phyloP scores from a whole-genome alignment of 2,797 vertebrate genomes.

The Acipenser ruthenus region DNA sequence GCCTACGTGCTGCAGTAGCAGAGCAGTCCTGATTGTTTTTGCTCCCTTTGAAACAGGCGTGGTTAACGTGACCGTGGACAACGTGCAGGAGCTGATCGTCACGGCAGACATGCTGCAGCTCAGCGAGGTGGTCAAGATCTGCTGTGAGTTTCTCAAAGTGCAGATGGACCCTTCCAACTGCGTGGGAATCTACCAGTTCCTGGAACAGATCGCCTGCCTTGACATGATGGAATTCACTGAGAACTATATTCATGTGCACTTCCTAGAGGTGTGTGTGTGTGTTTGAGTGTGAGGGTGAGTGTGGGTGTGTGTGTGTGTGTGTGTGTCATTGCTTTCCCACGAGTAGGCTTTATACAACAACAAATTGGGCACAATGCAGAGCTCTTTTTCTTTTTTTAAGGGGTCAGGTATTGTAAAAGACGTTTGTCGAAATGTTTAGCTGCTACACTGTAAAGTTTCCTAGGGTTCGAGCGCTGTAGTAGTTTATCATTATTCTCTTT shows the following conservation, averaged over 20 bases:
- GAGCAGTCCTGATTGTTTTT: constrained; percentile 3
- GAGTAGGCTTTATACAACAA: background rate
- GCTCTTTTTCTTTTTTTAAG: background rate
- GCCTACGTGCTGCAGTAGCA: background rate
- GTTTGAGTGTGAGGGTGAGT: constrained; percentile 38
- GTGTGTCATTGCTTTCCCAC: no score
- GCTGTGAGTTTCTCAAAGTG: constrained; percentile 85
- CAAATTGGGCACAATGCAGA: background rate
- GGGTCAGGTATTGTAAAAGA: background rate
- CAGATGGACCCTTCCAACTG: constrained; percentile 90
- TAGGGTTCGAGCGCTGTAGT: no score
- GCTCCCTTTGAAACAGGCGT: constrained; percentile 51
- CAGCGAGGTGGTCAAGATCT: constrained; percentile 83
- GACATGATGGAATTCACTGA: constrained; percentile 86
- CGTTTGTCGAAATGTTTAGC: background rate
- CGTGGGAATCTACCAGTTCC: constrained; percentile 89
- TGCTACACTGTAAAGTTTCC: no score
- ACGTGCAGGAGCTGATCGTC: constrained; percentile 89
- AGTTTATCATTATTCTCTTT: no score
- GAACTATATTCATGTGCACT: constrained; percentile 88
- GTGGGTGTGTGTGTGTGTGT: background rate
- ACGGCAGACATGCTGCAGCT: constrained; percentile 96
- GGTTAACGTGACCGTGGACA: constrained; percentile 77
- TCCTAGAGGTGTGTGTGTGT: constrained; percentile 68
- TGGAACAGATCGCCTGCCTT: constrained; percentile 85